Evolutionary conservation across 2,888 invertebrate species (phyloP), one percentile per base, ranked within the genome.

Genomic region (Bembecia ichneumoniformis): DNA sequence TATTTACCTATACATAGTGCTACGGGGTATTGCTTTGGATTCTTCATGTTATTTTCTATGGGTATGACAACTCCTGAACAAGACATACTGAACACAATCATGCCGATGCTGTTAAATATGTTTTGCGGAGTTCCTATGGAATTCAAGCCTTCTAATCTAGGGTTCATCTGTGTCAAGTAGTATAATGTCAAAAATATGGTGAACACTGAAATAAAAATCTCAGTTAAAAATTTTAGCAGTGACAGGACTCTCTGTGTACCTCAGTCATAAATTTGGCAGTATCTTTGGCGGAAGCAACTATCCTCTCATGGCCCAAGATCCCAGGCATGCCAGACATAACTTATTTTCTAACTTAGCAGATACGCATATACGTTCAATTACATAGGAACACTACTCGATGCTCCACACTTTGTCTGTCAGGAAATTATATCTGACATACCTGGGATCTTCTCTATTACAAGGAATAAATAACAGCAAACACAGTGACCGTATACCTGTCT

Each of bases 61-160:
- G 82, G 71, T 2, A 83, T 60, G 0, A 77, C 75, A 0, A 81
- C 69, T 0, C 82, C 79, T 0, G 73, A 62, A 36, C 80, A 80
- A 7, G 89, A 89, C 77, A 90, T 80, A 43, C 89, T 88, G 59
- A 90, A 90, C 16, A 89, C 88, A 0, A 79, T 73, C 60, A 89
- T 88, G 3, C 89, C 90, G 28, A 84, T 74, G 63, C 81, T 89
- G 62, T 76, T 68, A 1, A 81, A 63, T 1, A 58, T 57, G 1
- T 53, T 52, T 9, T 57, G 57, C 0, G 60, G 0, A 0, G n/a
- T 13, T 0, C 64, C 69, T 1, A 36, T 16, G 0, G 35, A 0
- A 0, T 46, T 52, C 60, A 79, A 13, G 3, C 52, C 50, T 20
- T 53, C 3, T 3, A 81, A 70, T 0, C 3, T n/a, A 0, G 82